Base-by-base conservation (phyloP, 2,797 vertebrate species). In the Rhadinocentrus ornatus region DNA sequence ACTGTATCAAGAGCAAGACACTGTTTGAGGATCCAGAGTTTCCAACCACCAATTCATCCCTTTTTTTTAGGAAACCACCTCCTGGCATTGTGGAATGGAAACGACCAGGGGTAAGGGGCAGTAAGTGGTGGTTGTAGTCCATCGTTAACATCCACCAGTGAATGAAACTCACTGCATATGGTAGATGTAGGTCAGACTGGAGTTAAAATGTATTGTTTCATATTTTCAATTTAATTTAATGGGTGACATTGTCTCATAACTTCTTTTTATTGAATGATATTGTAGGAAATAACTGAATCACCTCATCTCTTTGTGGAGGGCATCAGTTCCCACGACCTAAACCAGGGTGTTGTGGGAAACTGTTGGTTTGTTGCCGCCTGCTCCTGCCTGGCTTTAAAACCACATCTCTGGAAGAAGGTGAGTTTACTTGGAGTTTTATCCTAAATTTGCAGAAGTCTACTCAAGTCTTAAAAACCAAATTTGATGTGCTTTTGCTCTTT, bases 281-380 rank as follows among this genome's bases (percentile, higher is more conserved):
- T 78, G 9, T 20, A 98, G 97, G 96, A 97, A 32, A 95, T 98
- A 66, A 91, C 91, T 59, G 79, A 92, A 32, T 92, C 94, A 0
- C 97, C 97, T 0, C 91, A n/a, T 61, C 88, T 98, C 75, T 95
- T 97, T 86, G 95, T 98, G 66, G 92, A 96, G 31, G 97, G 97
- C 58, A 96, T 98, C 78, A 97, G 96, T 80, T 91, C 95, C 72
- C 96, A 97, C 0, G 96, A 97, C 81, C 92, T 98, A 81, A 95
- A 96, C 83, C 97, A 98, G 84, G 97, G 97, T 13, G 81, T 39
- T 39, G 89, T 98, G 79, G 97, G 97, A 1, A 97, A 98, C 92
- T 99, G 96, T 87, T 97, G 96, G 93, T 97, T 99, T 80, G 94
- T 99, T 50, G 96, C 97, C 4, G 97, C 97, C 0, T 98, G 97